A percentile compares a stretch with the other conserved stretches of the same genome.
phyloP scores from a whole-genome alignment of 2,888 invertebrate species.

The Nebria salina region DNA sequence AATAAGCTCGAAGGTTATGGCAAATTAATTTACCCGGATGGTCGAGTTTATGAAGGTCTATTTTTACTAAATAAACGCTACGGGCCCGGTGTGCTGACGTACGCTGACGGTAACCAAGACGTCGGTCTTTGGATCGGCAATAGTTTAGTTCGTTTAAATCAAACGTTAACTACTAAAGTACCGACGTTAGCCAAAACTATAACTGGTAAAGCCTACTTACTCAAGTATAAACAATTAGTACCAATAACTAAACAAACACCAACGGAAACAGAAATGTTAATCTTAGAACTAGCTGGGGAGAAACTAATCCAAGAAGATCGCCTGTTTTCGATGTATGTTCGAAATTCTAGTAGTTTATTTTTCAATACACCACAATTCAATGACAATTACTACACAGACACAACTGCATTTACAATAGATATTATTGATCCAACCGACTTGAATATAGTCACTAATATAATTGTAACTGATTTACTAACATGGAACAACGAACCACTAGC shows the following conservation, averaged over 20 bases:
- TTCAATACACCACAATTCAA: constrained; percentile 56
- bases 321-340: constrained; percentile 54
- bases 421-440: constrained; percentile 49
- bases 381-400: constrained; percentile 51
- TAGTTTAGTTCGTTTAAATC: constrained; percentile 62
- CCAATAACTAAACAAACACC: constrained; percentile 48
- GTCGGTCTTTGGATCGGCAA: constrained; percentile 68
- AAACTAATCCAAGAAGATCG: constrained; percentile 34
- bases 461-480: constrained; percentile 56
- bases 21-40: constrained; percentile 66
- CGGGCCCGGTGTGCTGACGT: constrained; percentile 68
- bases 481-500: constrained; percentile 67
- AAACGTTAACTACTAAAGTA: constrained; percentile 44
- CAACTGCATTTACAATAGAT: constrained; percentile 55
- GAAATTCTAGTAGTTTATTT: constrained; percentile 56
- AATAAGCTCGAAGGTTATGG: constrained; percentile 60
- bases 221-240: constrained; percentile 56
- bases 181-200: constrained; percentile 54
- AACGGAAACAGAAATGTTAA: constrained; percentile 48
- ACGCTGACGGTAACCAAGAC: constrained; percentile 62
- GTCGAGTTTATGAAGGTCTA: constrained; percentile 64
- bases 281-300: constrained; percentile 49
- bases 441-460: constrained; percentile 46
- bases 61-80: constrained; percentile 65
- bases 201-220: constrained; percentile 54